Conservation (phyloP, 2,113 vertebrate species). For the Nibea albiflora region DNA sequence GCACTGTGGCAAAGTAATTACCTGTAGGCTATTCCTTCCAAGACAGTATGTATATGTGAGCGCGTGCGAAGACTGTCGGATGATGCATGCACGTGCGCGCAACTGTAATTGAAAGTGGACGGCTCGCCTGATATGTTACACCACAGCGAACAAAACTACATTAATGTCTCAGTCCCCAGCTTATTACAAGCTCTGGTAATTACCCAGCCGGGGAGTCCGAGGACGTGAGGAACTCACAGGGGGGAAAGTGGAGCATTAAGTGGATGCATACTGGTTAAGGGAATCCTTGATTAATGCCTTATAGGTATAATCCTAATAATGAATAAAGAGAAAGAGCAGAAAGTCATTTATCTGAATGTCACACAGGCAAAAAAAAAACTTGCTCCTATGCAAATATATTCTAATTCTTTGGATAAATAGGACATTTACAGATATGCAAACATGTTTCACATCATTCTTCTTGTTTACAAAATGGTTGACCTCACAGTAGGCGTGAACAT, state of each 20-base stretch:
- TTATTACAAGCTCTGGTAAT: slow-evolving; percentile 70
- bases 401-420: slow-evolving; percentile 9
- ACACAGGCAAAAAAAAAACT: background rate
- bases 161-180: slow-evolving; percentile 59
- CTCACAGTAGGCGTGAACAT: slow-evolving; percentile 7
- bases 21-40: slow-evolving; percentile 55
- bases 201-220: slow-evolving; percentile 55
- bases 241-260: slow-evolving; percentile 19
- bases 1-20: slow-evolving; percentile 69
- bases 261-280: slow-evolving; percentile 26
- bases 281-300: slow-evolving; percentile 64
- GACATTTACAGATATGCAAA: slow-evolving; percentile 29
- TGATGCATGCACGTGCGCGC: slow-evolving; percentile 13
- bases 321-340: slow-evolving; percentile 40
- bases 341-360: slow-evolving; percentile 55
- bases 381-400: slow-evolving; percentile 11
- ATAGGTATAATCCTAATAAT: slow-evolving; percentile 62
- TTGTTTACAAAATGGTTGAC: slow-evolving; percentile 11
- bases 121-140: slow-evolving; percentile 37
- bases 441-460: slow-evolving; percentile 13
- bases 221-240: slow-evolving; percentile 19
- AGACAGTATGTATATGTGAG: slow-evolving; percentile 31
- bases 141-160: slow-evolving; percentile 52
- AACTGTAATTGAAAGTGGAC: slow-evolving; percentile 68
- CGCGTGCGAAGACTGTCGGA: slow-evolving; percentile 20